Evolutionary conservation across 2,113 vertebrate species (phyloP).

Genomic region (Cromileptes altivelis): DNA sequence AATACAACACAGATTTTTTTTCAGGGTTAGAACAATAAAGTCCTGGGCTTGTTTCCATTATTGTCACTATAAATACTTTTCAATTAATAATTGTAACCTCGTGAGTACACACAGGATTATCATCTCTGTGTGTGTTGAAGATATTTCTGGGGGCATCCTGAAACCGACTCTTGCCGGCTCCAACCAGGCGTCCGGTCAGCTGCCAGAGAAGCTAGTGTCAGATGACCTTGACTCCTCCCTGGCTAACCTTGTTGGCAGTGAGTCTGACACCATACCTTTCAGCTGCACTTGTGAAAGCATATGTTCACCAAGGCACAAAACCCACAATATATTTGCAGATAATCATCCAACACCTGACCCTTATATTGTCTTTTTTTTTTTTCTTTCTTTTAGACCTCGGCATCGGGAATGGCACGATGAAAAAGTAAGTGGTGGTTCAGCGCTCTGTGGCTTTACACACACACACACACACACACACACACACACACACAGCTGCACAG

Average conservation of each 20-base stretch:
- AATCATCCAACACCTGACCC: background rate
- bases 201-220: constrained; percentile 94
- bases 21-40: background rate
- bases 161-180: constrained; percentile 95
- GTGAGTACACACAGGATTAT: background rate
- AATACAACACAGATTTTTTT: background rate
- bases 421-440: constrained; percentile 89
- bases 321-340: background rate
- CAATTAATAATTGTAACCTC: background rate
- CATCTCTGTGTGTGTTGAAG: constrained; percentile 59
- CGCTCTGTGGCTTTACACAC: background rate
- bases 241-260: constrained; percentile 98
- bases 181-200: constrained; percentile 89
- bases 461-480: background rate
- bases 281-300: constrained; percentile 18
- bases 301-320: constrained; percentile 1
- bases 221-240: constrained; percentile 98
- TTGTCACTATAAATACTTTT: background rate
- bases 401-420: constrained; percentile 97
- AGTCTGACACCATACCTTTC: constrained; percentile 77
- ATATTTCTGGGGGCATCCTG: constrained; percentile 93
- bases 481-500: background rate
- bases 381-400: constrained; percentile 88
- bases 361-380: background rate
- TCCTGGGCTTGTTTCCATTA: background rate